Conservation (phyloP, 2,888 invertebrate genomes). For the Ecliptopera silaceata region DNA sequence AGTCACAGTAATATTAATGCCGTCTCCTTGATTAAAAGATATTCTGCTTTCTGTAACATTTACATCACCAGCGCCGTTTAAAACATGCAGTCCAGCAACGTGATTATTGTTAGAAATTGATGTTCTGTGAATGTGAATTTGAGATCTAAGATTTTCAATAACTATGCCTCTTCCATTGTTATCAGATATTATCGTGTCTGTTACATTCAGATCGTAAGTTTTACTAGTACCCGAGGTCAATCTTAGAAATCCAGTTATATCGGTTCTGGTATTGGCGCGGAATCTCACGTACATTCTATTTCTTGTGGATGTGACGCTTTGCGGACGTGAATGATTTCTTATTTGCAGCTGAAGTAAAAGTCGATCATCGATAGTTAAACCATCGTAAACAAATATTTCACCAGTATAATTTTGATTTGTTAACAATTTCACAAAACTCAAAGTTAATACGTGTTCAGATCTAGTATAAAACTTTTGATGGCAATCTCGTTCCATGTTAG, state of each 20-base stretch:
- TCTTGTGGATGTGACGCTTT: slow-evolving; percentile 92
- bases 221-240: slow-evolving; percentile 90
- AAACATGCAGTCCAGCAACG: slow-evolving; percentile 94
- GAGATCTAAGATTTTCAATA: slow-evolving; percentile 95
- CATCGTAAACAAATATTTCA: slow-evolving; percentile 90
- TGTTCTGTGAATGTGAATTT: slow-evolving; percentile 92
- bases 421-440: slow-evolving; percentile 92
- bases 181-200: slow-evolving; percentile 91
- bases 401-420: slow-evolving; percentile 90
- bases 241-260: slow-evolving; percentile 90
- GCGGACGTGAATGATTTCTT: slow-evolving; percentile 93
- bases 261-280: slow-evolving; percentile 87
- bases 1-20: slow-evolving; percentile 96
- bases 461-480: slow-evolving; percentile 91
- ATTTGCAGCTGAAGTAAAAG: slow-evolving; percentile 88
- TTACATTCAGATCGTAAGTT: slow-evolving; percentile 93
- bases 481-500: slow-evolving; percentile 87
- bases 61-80: slow-evolving; percentile 95
- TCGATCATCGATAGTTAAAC: slow-evolving; percentile 87
- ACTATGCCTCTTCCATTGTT: slow-evolving; percentile 98
- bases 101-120: slow-evolving; percentile 94
- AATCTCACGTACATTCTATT: slow-evolving; percentile 92
- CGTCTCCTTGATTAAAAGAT: slow-evolving; percentile 95
- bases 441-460: slow-evolving; percentile 91
- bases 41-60: slow-evolving; percentile 96